These are phyloP conservation scores for Cyanocitta stelleri DNA, from an alignment of 2,113 vertebrate species.

Conservation along the genomic window DNA sequence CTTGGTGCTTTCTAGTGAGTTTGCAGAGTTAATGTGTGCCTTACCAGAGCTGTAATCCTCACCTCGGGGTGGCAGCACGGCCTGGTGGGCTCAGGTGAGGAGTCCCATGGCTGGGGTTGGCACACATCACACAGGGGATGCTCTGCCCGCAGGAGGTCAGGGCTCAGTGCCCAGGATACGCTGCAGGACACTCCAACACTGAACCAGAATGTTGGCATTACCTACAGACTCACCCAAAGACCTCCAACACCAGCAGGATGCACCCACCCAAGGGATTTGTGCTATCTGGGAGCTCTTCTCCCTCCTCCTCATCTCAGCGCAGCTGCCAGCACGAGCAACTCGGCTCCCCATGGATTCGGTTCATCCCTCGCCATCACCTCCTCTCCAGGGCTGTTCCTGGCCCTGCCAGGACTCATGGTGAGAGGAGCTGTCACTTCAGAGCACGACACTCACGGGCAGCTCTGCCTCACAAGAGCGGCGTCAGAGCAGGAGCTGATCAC, in stretches of 20 bases:
- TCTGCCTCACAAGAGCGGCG: neutral
- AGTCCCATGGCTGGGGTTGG: neutral
- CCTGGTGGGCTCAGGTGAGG: neutral
- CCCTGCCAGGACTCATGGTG: neutral
- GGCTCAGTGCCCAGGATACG: neutral
- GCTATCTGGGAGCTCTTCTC: neutral
- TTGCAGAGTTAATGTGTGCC: neutral
- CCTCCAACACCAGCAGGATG: neutral
- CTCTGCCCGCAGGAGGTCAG: neutral
- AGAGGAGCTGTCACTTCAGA: constrained; percentile 36
- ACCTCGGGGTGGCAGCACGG: neutral
- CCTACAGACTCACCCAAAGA: neutral
- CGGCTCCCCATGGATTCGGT: neutral
- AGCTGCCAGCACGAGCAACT: neutral
- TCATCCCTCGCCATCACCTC: neutral
- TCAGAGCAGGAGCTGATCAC: neutral
- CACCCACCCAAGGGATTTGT: neutral
- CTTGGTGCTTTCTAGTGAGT: constrained; percentile 29
- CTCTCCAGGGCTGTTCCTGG: neutral
- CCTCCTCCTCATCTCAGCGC: neutral
- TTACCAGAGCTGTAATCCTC: constrained; percentile 1
- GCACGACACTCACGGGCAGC: neutral
- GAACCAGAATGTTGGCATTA: neutral
- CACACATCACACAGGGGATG: neutral
- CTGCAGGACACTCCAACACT: neutral